Conservation (phyloP, 2,797 vertebrate species). For the Spinus olivaceus region DNA sequence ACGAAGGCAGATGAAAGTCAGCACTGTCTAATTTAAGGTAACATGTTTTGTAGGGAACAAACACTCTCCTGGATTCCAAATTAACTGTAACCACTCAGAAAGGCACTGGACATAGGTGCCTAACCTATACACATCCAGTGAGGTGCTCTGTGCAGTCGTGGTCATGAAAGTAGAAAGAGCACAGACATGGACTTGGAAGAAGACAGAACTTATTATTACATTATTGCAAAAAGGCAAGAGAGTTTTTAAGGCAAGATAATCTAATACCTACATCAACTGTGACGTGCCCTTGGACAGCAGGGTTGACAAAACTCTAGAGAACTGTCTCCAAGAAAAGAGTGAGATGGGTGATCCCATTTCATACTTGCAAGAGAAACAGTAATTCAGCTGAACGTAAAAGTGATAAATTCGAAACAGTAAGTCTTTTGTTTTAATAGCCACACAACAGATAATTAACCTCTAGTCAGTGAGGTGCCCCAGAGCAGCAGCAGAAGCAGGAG, state of each 20-base stretch:
- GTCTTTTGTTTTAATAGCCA: slow-evolving; percentile 43
- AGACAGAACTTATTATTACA: background rate
- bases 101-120: background rate
- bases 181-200: background rate
- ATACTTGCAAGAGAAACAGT: background rate
- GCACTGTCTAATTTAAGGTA: background rate
- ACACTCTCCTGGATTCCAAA: background rate
- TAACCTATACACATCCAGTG: background rate
- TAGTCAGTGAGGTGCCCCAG: background rate
- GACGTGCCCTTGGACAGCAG: background rate
- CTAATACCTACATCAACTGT: background rate
- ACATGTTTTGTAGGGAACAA: background rate
- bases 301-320: background rate
- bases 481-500: background rate
- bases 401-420: background rate
- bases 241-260: background rate
- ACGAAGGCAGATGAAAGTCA: background rate
- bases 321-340: background rate
- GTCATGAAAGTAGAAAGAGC: background rate
- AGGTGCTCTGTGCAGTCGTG: background rate
- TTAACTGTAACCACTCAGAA: background rate
- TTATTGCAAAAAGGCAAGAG: background rate
- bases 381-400: background rate
- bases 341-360: background rate
- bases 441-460: slow-evolving; percentile 50